These are phyloP conservation scores for Bombyx huttoni DNA, from an alignment of 2,888 invertebrate species.

Conservation along the genomic window DNA sequence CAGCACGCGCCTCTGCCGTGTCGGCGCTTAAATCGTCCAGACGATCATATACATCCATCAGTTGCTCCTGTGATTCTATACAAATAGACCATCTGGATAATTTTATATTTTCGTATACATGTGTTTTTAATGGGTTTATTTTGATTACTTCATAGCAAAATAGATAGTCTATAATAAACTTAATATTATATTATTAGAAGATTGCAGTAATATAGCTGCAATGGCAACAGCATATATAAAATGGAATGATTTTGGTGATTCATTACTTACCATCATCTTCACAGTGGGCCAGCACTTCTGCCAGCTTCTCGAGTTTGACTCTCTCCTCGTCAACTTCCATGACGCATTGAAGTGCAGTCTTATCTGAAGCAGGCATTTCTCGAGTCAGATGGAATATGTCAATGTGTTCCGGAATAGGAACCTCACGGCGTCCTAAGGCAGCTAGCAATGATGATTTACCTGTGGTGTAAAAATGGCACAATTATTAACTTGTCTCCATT, in stretches of 20 bases:
- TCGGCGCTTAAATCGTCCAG: conserved; percentile 97
- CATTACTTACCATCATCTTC: conserved; percentile 82
- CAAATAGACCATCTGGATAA: not conserved
- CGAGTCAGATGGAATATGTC: conserved; percentile 98
- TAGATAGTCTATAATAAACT: not conserved
- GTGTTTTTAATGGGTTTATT: no score
- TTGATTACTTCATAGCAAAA: no score
- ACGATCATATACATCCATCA: conserved; percentile 98
- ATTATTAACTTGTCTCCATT: not conserved
- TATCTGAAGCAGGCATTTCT: conserved; percentile 98
- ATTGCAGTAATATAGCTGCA: no score
- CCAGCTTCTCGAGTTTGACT: conserved; percentile 89
- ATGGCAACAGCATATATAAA: no score
- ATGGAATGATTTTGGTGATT: no score
- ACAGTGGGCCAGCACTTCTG: conserved; percentile 88
- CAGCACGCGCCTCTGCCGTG: conserved; percentile 94
- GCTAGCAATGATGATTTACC: conserved; percentile 95
- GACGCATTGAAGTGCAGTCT: conserved; percentile 94
- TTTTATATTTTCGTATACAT: not conserved
- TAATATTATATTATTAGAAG: no score
- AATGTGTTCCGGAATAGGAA: conserved; percentile 96
- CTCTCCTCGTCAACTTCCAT: conserved; percentile 99
- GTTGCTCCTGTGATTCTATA: conserved; percentile 90
- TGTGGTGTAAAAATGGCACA: conserved; percentile 20
- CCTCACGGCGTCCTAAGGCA: conserved; percentile 92